A percentile compares a stretch with the other conserved stretches of the same genome.
Evolutionary conservation across 2,113 vertebrate species (phyloP).

Genomic region (Heloderma charlesbogerti): DNA sequence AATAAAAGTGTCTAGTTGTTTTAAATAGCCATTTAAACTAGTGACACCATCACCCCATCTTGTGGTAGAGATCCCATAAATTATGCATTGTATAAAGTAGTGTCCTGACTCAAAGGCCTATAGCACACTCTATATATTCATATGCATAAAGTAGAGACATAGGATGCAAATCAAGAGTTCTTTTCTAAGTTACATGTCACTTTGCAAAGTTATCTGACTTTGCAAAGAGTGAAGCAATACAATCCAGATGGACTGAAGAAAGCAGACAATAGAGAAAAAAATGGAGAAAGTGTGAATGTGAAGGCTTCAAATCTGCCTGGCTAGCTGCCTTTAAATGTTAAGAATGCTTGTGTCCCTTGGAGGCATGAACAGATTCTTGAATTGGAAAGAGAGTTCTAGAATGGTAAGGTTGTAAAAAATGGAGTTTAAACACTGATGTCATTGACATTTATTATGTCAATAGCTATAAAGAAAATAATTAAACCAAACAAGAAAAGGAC

Average conservation of each 20-base stretch:
- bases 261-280: conserved; percentile 34
- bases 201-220: conserved; percentile 19
- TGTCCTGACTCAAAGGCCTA: background rate
- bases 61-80: background rate
- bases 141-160: background rate
- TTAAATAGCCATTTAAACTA: background rate
- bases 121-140: too few relatives aligned
- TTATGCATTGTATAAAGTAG: background rate
- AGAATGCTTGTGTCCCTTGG: conserved; percentile 33
- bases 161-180: background rate
- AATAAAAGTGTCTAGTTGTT: background rate
- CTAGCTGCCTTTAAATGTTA: conserved; percentile 61
- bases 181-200: conserved; percentile 21
- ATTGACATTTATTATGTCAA: background rate
- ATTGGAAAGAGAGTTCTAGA: conserved; percentile 42
- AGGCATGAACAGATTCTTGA: conserved; percentile 56
- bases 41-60: background rate
- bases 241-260: conserved; percentile 60
- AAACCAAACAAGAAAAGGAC: background rate
- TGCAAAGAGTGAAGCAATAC: conserved; percentile 26
- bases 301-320: conserved; percentile 65
- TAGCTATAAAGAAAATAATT: background rate
- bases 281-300: conserved; percentile 55
- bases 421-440: background rate
- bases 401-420: conserved; percentile 8